These are phyloP conservation scores for Kryphioiulus occultus DNA, from an alignment of 2,888 invertebrate genomes.

Conservation along the genomic window DNA sequence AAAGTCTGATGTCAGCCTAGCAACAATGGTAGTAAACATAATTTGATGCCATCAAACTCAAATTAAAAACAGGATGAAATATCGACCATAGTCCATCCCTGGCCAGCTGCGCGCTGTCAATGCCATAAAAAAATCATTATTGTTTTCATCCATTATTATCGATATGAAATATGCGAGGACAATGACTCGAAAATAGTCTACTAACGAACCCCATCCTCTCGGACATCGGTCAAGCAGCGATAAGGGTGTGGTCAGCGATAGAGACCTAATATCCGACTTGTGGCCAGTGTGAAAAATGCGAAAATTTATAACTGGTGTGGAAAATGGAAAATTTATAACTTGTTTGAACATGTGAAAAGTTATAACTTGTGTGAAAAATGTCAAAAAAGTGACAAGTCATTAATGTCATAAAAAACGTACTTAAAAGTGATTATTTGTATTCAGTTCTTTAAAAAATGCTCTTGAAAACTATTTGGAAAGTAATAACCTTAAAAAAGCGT, in stretches of 20 bases:
- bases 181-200: background rate
- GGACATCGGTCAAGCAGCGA: background rate
- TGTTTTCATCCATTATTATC: background rate
- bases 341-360: no score
- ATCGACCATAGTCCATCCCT: background rate
- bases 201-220: background rate
- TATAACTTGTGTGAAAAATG: no score
- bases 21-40: background rate
- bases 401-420: no score
- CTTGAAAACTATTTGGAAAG: no score
- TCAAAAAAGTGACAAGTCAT: no score
- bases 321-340: no score
- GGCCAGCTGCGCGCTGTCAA: background rate
- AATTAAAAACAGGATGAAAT: background rate
- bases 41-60: background rate
- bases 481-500: no score
- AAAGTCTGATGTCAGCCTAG: background rate
- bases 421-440: no score
- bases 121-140: background rate
- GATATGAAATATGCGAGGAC: conserved; percentile 9
- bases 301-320: no score
- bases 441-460: no score
- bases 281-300: no score
- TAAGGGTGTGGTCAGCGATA: background rate
- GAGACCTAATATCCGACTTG: no score